Evolutionary conservation across 1,140 invertebrate genomes (phyloP).

Genomic region (Ruditapes philippinarum): DNA sequence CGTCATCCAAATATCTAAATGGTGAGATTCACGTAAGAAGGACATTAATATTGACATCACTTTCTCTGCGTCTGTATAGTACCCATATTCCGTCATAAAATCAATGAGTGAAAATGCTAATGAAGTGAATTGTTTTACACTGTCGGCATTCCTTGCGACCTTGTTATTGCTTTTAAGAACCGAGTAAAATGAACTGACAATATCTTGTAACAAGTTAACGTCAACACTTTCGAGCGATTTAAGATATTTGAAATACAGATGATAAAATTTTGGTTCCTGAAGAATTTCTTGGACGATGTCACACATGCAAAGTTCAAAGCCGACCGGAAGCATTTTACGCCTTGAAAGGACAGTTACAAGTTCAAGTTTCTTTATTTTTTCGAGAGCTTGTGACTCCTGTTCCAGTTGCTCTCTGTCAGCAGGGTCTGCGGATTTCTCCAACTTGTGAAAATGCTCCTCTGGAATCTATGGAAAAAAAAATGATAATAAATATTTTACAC

Average conservation of each 20-base stretch:
- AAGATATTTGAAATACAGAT: constrained; percentile 83
- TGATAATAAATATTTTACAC: no score
- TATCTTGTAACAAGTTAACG: constrained; percentile 77
- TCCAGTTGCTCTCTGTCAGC: constrained; percentile 94
- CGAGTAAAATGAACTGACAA: constrained; percentile 79
- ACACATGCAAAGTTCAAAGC: constrained; percentile 84
- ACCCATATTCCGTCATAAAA: constrained; percentile 78
- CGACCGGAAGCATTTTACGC: constrained; percentile 79
- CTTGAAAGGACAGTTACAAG: constrained; percentile 92
- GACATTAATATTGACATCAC: constrained; percentile 74
- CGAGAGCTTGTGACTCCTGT: constrained; percentile 97
- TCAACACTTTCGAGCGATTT: constrained; percentile 73
- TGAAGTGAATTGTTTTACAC: constrained; percentile 66
- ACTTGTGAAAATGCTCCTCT: constrained; percentile 73
- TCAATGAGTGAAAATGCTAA: constrained; percentile 78
- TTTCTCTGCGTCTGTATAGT: constrained; percentile 77
- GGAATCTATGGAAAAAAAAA: constrained; percentile 73
- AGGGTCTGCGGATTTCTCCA: constrained; percentile 70
- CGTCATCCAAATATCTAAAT: constrained; percentile 80
- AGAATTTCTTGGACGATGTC: constrained; percentile 81
- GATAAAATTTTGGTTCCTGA: constrained; percentile 76
- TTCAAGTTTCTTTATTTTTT: constrained; percentile 97
- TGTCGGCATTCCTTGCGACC: constrained; percentile 51
- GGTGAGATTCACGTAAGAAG: constrained; percentile 78
- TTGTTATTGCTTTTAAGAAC: constrained; percentile 72